A percentile compares a stretch with the other conserved stretches of the same genome.
phyloP scores from a whole-genome alignment of 2,113 vertebrate genomes.

The Eulacestoma nigropectus region DNA sequence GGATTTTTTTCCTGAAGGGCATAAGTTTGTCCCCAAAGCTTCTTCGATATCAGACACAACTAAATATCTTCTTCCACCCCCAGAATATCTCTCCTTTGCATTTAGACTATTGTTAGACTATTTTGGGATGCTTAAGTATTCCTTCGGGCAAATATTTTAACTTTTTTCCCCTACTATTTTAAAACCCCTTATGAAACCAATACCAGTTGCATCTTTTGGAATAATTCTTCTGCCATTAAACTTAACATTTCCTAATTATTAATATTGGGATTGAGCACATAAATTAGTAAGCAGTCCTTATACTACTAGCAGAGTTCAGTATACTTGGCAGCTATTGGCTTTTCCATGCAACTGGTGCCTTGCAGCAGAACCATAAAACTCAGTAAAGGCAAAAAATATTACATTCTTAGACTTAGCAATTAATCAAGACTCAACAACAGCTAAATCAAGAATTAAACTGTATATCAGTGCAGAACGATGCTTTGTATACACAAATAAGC shows the following conservation, averaged over 20 bases:
- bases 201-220: neutral
- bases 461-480: neutral
- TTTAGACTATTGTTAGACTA: neutral
- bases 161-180: neutral
- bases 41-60: neutral
- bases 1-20: neutral
- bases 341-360: neutral
- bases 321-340: neutral
- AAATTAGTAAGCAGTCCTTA: neutral
- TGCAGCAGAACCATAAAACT: neutral
- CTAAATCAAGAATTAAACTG: neutral
- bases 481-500: neutral
- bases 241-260: neutral
- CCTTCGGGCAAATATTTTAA: neutral
- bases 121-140: neutral
- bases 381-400: neutral
- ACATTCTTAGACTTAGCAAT: neutral
- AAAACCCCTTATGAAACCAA: neutral
- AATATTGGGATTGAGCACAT: neutral
- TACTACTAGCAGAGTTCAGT: neutral
- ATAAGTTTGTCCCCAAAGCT: neutral
- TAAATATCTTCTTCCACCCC: neutral
- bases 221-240: neutral
- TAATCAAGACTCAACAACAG: neutral
- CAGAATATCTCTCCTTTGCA: neutral